Conservation (phyloP, 2,888 invertebrate genomes). For the Phania funesta region DNA sequence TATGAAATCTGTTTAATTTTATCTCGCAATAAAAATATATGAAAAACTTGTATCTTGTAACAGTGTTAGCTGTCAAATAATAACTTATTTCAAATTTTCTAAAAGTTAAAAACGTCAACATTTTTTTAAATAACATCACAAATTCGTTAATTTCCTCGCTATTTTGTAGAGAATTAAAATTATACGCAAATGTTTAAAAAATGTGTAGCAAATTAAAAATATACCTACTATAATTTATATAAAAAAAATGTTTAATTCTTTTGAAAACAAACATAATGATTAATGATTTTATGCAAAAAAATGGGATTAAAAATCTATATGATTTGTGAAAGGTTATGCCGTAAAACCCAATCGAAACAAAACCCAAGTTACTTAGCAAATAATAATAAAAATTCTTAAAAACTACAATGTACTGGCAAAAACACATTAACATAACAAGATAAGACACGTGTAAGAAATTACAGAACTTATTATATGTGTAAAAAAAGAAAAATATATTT, state of each 20-base stretch:
- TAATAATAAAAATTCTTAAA: neutral
- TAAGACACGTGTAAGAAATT: neutral
- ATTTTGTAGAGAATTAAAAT: neutral
- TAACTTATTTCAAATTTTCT: too few relatives aligned
- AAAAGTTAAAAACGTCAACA: too few relatives aligned
- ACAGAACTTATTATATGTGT: neutral
- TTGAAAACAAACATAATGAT: too few relatives aligned
- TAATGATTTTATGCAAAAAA: constrained; percentile 24
- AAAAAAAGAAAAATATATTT: too few relatives aligned
- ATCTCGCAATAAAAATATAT: neutral
- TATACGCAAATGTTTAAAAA: neutral
- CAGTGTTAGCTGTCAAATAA: neutral
- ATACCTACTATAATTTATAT: neutral
- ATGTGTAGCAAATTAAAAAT: neutral
- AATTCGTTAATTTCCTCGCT: too few relatives aligned
- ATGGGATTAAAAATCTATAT: too few relatives aligned
- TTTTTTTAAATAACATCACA: too few relatives aligned
- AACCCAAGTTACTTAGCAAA: neutral
- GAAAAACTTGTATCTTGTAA: neutral
- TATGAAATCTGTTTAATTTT: too few relatives aligned
- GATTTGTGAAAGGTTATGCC: too few relatives aligned
- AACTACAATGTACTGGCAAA: constrained; percentile 13
- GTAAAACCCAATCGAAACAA: neutral
- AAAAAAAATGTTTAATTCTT: neutral
- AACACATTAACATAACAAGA: constrained; percentile 32